These are phyloP conservation scores for Gonioctena quinquepunctata DNA, from an alignment of 1,140 invertebrate genomes.

Conservation along the genomic window DNA sequence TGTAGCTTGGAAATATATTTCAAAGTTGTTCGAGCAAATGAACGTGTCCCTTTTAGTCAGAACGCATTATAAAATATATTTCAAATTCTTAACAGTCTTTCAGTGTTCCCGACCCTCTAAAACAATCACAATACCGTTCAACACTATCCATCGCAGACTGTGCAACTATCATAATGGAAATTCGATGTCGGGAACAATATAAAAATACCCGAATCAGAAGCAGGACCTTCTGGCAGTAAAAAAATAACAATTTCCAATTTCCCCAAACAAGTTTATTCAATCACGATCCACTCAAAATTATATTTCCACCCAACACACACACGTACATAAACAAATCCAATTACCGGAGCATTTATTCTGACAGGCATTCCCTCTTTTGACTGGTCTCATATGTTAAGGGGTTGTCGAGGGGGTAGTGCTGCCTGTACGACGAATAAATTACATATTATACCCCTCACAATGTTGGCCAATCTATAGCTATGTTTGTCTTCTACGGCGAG, in stretches of 20 bases:
- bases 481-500: not conserved
- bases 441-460: conserved; percentile 8
- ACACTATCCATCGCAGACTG: no score
- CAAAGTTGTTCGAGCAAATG: no score
- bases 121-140: no score
- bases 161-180: not conserved
- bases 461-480: not conserved
- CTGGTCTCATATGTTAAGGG: conserved; percentile 20
- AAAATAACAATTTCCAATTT: conserved; percentile 34
- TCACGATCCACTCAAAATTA: conserved; percentile 32
- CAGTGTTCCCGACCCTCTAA: no score
- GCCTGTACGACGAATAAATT: conserved; percentile 11
- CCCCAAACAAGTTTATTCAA: conserved; percentile 30
- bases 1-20: no score
- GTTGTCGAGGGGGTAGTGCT: not conserved
- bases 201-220: not conserved
- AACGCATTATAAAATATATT: not conserved
- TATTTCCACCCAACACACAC: conserved; percentile 31
- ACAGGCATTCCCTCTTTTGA: conserved; percentile 19
- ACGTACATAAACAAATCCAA: conserved; percentile 39
- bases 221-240: conserved; percentile 3
- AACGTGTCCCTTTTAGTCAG: no score
- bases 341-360: conserved; percentile 32
- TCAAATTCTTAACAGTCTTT: no score
- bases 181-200: not conserved